These are phyloP conservation scores for Amiota minor DNA, from an alignment of 2,888 invertebrate species.

Conservation along the genomic window DNA sequence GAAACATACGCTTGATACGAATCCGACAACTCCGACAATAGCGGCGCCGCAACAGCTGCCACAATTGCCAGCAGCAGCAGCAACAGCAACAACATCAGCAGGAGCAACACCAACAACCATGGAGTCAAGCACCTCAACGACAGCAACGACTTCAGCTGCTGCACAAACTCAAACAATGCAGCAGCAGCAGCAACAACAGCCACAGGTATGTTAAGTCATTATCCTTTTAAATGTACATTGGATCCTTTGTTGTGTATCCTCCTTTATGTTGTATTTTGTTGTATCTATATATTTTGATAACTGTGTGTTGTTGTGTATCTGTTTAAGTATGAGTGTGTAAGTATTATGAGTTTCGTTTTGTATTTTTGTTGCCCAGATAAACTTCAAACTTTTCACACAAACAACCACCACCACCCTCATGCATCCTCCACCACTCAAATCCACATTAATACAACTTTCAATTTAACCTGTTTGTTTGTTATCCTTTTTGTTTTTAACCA, in stretches of 20 bases:
- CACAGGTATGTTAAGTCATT: slow-evolving; percentile 60
- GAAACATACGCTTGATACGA: slow-evolving; percentile 87
- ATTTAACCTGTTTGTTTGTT: not conserved
- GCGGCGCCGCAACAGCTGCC: slow-evolving; percentile 61
- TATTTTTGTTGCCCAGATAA: not conserved
- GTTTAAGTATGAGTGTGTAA: not conserved
- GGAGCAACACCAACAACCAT: slow-evolving; percentile 37
- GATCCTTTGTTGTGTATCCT: too few species aligned
- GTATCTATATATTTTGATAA: not conserved
- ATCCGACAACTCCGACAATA: slow-evolving; percentile 67
- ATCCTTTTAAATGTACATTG: slow-evolving; percentile 29
- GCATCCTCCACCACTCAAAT: not conserved
- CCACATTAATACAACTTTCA: not conserved
- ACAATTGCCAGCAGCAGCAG: slow-evolving; percentile 17
- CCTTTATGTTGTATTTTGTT: not conserved
- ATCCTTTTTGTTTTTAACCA: not conserved
- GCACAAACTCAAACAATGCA: slow-evolving; percentile 19
- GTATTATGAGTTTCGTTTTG: not conserved
- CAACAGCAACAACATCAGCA: slow-evolving; percentile 33
- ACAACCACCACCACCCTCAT: not conserved
- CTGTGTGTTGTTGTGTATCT: not conserved
- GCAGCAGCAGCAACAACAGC: slow-evolving; percentile 31
- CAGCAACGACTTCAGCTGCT: slow-evolving; percentile 35
- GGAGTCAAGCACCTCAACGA: slow-evolving; percentile 26
- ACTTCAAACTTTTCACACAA: not conserved